phyloP scores from a whole-genome alignment of 1,140 invertebrate genomes.

The Polypedilum vanderplanki region DNA sequence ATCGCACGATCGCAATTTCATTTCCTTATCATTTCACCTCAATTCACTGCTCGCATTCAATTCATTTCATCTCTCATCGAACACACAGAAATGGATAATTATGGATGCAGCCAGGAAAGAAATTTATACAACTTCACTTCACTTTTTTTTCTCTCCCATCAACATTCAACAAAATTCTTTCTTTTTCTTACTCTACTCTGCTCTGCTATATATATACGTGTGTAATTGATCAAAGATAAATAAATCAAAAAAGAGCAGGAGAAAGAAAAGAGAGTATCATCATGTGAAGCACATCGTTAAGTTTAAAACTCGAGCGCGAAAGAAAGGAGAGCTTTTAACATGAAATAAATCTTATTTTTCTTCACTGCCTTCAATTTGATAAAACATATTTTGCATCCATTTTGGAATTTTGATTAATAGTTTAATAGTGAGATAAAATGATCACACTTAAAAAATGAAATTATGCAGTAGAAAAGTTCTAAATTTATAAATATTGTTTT shows the following conservation, averaged over 20 bases:
- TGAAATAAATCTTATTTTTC: background rate
- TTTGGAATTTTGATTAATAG: conserved; percentile 27
- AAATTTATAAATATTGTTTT: background rate
- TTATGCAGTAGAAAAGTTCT: background rate
- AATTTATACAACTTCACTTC: background rate
- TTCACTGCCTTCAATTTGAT: background rate
- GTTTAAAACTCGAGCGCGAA: background rate
- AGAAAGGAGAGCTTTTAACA: conserved; percentile 11
- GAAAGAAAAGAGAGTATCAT: background rate
- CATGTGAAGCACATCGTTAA: conserved; percentile 23
- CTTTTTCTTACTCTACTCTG: background rate
- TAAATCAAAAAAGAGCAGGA: conserved; percentile 10
- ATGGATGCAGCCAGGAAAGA: conserved; percentile 13
- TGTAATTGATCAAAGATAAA: conserved; percentile 28
- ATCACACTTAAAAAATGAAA: background rate
- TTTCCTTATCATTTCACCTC: conserved; percentile 22
- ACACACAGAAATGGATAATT: background rate
- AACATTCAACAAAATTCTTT: too few species aligned
- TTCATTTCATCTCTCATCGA: background rate
- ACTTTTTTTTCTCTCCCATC: background rate
- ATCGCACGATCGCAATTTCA: background rate
- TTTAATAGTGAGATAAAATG: background rate
- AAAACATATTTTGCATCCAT: conserved; percentile 2
- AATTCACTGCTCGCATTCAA: background rate
- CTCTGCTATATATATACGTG: background rate